Evolutionary conservation across 2,113 vertebrate genomes (phyloP).

Genomic region (Gallinago paraguaiae): DNA sequence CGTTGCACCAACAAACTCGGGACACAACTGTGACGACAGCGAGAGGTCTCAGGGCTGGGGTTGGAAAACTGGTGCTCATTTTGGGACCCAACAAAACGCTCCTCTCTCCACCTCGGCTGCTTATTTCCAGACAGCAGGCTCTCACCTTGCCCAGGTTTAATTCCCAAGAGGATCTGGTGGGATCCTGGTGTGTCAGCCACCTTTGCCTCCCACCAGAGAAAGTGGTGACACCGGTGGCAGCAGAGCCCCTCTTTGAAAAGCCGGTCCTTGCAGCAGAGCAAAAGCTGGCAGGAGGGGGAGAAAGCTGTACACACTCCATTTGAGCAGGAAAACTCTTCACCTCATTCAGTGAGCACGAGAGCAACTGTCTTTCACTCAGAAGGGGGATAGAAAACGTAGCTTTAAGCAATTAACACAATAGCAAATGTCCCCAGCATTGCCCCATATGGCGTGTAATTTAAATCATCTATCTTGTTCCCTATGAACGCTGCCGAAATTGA

Average conservation of each 20-base stretch:
- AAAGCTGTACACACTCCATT: not conserved
- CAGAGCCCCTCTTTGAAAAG: not conserved
- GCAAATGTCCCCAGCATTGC: conserved; percentile 49
- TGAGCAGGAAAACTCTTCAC: not conserved
- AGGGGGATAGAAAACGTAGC: conserved; percentile 30
- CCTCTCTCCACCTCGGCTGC: not conserved
- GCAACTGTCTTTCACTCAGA: not conserved
- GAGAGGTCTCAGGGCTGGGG: not conserved
- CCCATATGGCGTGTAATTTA: conserved; percentile 66
- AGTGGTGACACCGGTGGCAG: not conserved
- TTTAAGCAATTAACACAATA: conserved; percentile 68
- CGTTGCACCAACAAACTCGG: not conserved
- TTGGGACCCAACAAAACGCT: not conserved
- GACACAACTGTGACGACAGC: not conserved
- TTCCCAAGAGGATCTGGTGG: not conserved
- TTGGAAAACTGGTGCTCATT: not conserved
- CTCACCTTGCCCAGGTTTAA: not conserved
- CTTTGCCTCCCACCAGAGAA: not conserved
- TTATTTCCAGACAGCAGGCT: not conserved
- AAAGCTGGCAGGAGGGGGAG: not conserved
- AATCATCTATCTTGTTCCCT: conserved; percentile 39
- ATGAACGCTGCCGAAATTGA: conserved; percentile 56
- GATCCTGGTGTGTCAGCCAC: not conserved
- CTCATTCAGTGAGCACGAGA: not conserved
- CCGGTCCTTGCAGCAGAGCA: not conserved